Conservation (phyloP, 2,888 invertebrate species). For the Apomyelois bistriatella region DNA sequence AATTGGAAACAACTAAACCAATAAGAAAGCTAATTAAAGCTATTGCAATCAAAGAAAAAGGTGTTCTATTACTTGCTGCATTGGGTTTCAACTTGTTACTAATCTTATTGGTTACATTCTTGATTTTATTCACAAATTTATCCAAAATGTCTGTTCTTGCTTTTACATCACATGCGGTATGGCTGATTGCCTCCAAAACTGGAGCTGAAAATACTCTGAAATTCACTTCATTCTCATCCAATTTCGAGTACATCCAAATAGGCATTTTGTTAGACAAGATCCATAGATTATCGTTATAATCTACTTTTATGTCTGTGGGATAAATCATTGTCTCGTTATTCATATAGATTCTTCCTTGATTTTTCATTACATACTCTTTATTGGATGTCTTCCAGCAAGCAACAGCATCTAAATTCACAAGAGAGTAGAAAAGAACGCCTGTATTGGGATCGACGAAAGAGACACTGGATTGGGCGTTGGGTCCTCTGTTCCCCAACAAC, state of each 20-base stretch:
- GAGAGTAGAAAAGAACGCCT: constrained; percentile 86
- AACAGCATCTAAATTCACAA: constrained; percentile 87
- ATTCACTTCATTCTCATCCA: constrained; percentile 83
- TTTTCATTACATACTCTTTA: constrained; percentile 82
- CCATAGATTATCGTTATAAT: constrained; percentile 85
- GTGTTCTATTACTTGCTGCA: constrained; percentile 30
- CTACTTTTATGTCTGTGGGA: constrained; percentile 89
- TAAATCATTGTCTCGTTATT: constrained; percentile 86
- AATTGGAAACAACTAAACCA: constrained; percentile 26
- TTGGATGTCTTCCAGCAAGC: constrained; percentile 89
- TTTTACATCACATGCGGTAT: constrained; percentile 85
- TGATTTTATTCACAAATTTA: constrained; percentile 72
- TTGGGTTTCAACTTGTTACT: constrained; percentile 45
- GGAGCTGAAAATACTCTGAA: constrained; percentile 85
- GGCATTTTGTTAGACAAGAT: constrained; percentile 87
- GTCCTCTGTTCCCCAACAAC: constrained; percentile 83
- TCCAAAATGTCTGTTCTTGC: constrained; percentile 77
- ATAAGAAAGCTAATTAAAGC: constrained; percentile 38
- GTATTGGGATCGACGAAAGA: constrained; percentile 85
- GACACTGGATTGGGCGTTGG: constrained; percentile 86
- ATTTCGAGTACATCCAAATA: constrained; percentile 83
- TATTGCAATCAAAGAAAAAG: constrained; percentile 36
- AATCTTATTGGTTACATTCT: constrained; percentile 62
- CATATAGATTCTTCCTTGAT: constrained; percentile 86
- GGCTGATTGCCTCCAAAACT: constrained; percentile 84